Percentiles rank a stretch among this genome's conserved stretches.
These are phyloP conservation scores for Hylia prasina DNA, from an alignment of 2,113 vertebrate genomes.

Conservation along the genomic window DNA sequence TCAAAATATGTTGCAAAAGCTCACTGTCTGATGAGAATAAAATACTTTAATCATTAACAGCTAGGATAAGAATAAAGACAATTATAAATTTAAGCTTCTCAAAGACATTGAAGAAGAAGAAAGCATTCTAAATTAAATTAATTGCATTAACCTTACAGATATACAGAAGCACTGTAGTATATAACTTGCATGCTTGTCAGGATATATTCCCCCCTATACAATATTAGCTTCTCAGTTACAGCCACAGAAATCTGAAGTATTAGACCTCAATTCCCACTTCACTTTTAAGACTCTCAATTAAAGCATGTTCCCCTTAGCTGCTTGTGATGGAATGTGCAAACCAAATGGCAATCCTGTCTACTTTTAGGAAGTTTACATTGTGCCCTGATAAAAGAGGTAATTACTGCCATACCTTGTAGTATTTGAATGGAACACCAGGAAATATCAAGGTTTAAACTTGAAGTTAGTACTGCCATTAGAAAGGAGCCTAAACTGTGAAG, in stretches of 20 bases:
- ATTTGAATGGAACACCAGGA: constrained; percentile 2
- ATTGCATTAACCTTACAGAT: background rate
- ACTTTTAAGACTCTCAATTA: background rate
- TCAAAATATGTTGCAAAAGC: background rate
- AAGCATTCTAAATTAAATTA: background rate
- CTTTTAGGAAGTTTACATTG: background rate
- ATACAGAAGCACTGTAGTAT: background rate
- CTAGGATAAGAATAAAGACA: background rate
- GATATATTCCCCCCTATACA: background rate
- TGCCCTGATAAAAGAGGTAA: background rate
- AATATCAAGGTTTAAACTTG: background rate
- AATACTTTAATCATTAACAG: background rate
- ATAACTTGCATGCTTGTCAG: background rate
- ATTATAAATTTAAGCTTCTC: background rate
- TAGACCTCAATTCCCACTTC: background rate
- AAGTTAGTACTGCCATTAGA: background rate
- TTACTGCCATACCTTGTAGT: background rate
- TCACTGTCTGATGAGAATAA: background rate
- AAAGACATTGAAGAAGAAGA: background rate
- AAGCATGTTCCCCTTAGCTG: background rate
- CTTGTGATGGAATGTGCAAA: background rate
- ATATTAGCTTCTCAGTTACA: background rate
- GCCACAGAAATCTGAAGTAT: background rate
- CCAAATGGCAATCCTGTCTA: background rate
- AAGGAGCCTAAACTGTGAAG: background rate